These are phyloP conservation scores for Neocrepidodera transversa DNA, from an alignment of 2,888 invertebrate genomes.

Conservation along the genomic window DNA sequence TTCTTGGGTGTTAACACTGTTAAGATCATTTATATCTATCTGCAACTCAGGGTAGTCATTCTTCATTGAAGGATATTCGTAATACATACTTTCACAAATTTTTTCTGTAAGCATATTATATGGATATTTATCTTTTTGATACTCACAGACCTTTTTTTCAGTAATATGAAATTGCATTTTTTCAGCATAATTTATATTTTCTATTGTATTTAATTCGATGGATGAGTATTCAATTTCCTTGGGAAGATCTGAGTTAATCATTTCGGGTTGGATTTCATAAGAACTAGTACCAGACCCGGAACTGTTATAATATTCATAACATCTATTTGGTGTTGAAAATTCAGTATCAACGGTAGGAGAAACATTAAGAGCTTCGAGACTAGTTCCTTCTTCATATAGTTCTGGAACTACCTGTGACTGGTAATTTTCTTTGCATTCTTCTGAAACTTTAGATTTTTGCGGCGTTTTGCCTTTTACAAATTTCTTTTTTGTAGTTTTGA, in stretches of 20 bases:
- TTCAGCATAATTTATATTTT: constrained; percentile 39
- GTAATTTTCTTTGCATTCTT: constrained; percentile 56
- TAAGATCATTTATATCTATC: constrained; percentile 56
- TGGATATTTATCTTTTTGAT: constrained; percentile 50
- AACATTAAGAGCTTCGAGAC: constrained; percentile 35
- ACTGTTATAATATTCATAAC: constrained; percentile 44
- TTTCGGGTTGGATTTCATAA: constrained; percentile 41
- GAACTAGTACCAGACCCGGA: constrained; percentile 41
- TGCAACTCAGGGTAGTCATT: constrained; percentile 58
- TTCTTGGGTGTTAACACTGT: constrained; percentile 60
- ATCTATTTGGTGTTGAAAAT: constrained; percentile 40
- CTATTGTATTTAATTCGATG: constrained; percentile 50
- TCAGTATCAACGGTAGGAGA: constrained; percentile 28
- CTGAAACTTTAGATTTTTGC: constrained; percentile 40
- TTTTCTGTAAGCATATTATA: constrained; percentile 52
- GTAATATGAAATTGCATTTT: constrained; percentile 53
- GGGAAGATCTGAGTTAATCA: constrained; percentile 42
- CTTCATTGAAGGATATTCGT: constrained; percentile 55
- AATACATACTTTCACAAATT: constrained; percentile 58
- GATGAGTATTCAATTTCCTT: constrained; percentile 55
- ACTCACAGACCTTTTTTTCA: constrained; percentile 51
- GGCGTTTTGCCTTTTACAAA: constrained; percentile 26
- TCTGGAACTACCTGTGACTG: constrained; percentile 58
- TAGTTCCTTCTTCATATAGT: constrained; percentile 45
- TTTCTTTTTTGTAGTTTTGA: constrained; percentile 41